Evolutionary conservation across 1,140 invertebrate genomes (phyloP).

Genomic region (Wasmannia auropunctata): DNA sequence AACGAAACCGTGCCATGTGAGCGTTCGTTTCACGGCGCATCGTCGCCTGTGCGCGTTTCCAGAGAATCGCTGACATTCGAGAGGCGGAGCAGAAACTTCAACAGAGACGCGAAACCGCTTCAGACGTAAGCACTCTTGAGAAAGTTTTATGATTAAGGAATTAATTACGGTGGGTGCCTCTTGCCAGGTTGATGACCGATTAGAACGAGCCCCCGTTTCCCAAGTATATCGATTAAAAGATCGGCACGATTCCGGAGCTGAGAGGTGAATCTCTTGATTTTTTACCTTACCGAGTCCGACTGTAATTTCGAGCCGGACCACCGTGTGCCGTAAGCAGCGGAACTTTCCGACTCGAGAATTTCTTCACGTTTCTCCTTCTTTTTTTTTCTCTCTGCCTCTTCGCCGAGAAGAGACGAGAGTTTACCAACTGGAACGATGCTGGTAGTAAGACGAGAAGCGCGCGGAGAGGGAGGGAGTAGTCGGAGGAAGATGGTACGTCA

Average conservation of each 20-base stretch:
- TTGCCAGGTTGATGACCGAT: constrained; percentile 64
- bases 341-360: constrained; percentile 60
- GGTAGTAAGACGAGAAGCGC: constrained; percentile 63
- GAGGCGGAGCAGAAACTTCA: constrained; percentile 59
- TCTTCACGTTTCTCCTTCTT: constrained; percentile 37
- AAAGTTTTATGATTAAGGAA: constrained; percentile 76
- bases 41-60: constrained; percentile 34
- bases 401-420: constrained; percentile 40
- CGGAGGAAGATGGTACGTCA: constrained; percentile 55
- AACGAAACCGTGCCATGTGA: constrained; percentile 65
- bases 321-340: not conserved
- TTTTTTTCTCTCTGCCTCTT: not conserved
- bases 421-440: constrained; percentile 69
- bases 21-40: constrained; percentile 16
- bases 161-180: constrained; percentile 62
- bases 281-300: constrained; percentile 13
- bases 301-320: constrained; percentile 52
- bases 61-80: constrained; percentile 61
- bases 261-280: constrained; percentile 57
- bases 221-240: constrained; percentile 63
- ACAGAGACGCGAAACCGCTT: constrained; percentile 40
- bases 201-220: constrained; percentile 53
- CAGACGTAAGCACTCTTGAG: constrained; percentile 55
- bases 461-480: not conserved
- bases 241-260: not conserved